Percentiles rank a stretch among this genome's conserved stretches.
Conservation (phyloP, 1,140 invertebrate genomes). For the Drosophila lacteicornis region DNA sequence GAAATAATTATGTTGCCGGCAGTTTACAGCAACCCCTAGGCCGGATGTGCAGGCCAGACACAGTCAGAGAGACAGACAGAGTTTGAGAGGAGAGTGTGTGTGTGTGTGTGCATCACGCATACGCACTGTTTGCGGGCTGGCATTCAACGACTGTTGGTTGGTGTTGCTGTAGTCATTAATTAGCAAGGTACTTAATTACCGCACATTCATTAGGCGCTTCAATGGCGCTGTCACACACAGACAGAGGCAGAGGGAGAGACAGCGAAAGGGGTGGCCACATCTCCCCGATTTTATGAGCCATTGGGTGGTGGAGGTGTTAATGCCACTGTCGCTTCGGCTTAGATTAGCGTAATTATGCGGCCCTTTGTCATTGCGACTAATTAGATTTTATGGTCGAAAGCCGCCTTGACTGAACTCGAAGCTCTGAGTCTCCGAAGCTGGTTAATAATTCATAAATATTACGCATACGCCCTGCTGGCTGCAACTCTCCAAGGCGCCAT, state of each 20-base stretch:
- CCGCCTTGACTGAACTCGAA: conserved; percentile 12
- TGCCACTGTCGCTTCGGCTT: conserved; percentile 49
- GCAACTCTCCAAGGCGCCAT: conserved; percentile 65
- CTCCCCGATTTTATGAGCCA: conserved; percentile 54
- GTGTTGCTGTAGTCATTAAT: conserved; percentile 83
- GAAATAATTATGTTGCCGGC: conserved; percentile 63
- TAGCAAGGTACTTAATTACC: conserved; percentile 85
- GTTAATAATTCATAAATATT: conserved; percentile 74
- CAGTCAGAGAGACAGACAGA: conserved; percentile 28
- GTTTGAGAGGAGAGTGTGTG: not conserved
- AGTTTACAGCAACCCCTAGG: conserved; percentile 61
- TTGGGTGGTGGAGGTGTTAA: conserved; percentile 62
- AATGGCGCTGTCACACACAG: conserved; percentile 63
- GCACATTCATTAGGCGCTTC: conserved; percentile 84
- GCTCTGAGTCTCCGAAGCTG: conserved; percentile 9
- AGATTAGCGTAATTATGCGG: conserved; percentile 75
- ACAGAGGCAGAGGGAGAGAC: not conserved
- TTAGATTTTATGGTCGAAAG: conserved; percentile 68
- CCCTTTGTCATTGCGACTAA: conserved; percentile 77
- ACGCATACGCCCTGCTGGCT: conserved; percentile 57
- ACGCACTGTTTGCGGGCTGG: conserved; percentile 65
- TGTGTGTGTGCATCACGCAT: conserved; percentile 56
- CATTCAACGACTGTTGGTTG: conserved; percentile 68
- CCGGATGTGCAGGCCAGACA: conserved; percentile 19
- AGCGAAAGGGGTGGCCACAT: not conserved